Base-by-base conservation (phyloP, 64 coral and sea anemone genomes). In the Actinia tenebrosa region DNA sequence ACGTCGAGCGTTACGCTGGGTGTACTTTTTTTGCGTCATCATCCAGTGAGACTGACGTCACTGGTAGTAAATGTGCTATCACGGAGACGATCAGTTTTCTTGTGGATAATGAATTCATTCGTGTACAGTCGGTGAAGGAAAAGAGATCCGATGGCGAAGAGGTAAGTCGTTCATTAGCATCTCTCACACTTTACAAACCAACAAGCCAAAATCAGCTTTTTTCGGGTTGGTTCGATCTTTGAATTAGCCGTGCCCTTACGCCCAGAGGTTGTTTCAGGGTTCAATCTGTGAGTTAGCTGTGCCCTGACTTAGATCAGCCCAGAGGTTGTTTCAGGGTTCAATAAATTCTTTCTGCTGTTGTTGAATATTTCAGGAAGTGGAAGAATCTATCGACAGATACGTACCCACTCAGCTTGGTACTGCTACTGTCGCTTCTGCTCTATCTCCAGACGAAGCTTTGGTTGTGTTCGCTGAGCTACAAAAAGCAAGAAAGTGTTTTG, bases 401-500 rank as follows among this genome's bases (percentile, higher is more conserved):
- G 96, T 98, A 4, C 86, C 96, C 11, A 95, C 96, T 43, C 96
- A 98, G 53, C 88, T 98, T 8, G 96, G 96, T 16, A 26, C 88
- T 55, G 96, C 96, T 45, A 98, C 96, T 8, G 90, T 98, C 64
- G 83, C 97, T 6, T 99, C 97, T 11, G 90, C 97, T 46, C 93
- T 99, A 13, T 99, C 97, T 19, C 97, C 97, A 19, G 93, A 91
- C 56, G 97, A 99, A 77, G 97, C 97, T 30, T 78, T 99, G 10
- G 84, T 86, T 82, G 97, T 99, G 23, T 99, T 99, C 81, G 88
- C 93, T 50, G 97, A 99, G 64, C 88, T 99, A 0, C 93, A 94
- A n/a, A 95, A 95, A 87, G 97, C 97, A 47, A 93, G 97, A 22
- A 95, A 99, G 60, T 98, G 96, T 82, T 98, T 98, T 54, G 96